Conservation (phyloP, 2,797 vertebrate species). For the Echiichthys vipera region DNA sequence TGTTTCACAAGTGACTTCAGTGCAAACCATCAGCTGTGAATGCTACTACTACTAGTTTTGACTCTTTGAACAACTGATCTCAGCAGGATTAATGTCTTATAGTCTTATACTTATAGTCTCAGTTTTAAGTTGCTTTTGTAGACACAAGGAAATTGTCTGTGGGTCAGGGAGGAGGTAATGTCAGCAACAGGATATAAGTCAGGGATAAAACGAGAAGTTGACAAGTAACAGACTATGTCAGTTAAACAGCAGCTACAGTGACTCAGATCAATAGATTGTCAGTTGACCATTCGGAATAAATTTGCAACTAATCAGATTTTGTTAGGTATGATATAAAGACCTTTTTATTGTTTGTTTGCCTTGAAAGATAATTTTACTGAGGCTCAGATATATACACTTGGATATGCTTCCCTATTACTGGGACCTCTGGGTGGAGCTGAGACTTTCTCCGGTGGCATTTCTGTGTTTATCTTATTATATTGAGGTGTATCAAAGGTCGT, state of each 20-base stretch:
- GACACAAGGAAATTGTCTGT: background rate
- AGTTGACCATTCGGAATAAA: too few species aligned
- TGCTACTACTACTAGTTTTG: background rate
- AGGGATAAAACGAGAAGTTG: conserved; percentile 40
- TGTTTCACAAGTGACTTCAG: background rate
- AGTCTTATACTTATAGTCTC: too few species aligned
- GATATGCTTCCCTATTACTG: background rate
- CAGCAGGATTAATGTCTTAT: too few species aligned
- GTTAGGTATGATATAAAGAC: background rate
- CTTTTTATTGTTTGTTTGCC: background rate
- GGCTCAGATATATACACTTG: background rate
- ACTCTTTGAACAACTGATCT: background rate
- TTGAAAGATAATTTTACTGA: background rate
- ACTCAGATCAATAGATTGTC: background rate
- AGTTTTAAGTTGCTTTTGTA: background rate
- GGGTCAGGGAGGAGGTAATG: background rate
- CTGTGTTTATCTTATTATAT: background rate
- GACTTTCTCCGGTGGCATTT: background rate
- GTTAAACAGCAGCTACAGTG: background rate
- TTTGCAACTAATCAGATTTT: conserved; percentile 12
- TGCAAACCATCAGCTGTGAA: background rate
- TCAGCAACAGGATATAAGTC: conserved; percentile 26
- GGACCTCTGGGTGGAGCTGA: background rate
- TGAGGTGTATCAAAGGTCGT: background rate
- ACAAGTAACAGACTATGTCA: conserved; percentile 5